A percentile compares a stretch with the other conserved stretches of the same genome.
Conservation (phyloP, 2,797 vertebrate species). For the Muraenolepis orangiensis region DNA sequence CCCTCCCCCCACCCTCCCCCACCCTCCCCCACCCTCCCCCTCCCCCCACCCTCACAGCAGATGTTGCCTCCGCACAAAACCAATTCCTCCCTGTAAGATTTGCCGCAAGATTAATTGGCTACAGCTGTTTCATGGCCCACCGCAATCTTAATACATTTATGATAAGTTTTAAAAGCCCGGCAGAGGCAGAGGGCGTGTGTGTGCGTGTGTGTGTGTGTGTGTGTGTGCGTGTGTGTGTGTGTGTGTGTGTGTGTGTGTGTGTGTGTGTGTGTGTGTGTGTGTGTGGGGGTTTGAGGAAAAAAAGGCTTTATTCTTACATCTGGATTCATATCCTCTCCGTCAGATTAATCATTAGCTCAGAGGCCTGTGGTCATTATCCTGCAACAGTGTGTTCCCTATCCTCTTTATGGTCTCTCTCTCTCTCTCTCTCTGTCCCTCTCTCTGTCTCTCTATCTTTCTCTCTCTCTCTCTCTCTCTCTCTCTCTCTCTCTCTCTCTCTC, state of each 20-base stretch:
- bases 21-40: no score
- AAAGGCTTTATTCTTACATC: slow-evolving; percentile 90
- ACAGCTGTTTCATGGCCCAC: slow-evolving; percentile 99
- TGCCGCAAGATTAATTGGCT: slow-evolving; percentile 99
- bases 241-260: neutral
- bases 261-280: neutral
- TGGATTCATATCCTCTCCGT: slow-evolving; percentile 93
- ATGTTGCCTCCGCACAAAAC: slow-evolving; percentile 92
- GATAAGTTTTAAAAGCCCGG: slow-evolving; percentile 98
- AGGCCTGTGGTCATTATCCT: slow-evolving; percentile 78
- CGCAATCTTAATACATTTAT: slow-evolving; percentile 99
- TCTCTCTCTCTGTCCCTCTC: slow-evolving; percentile 12
- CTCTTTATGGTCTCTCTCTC: slow-evolving; percentile 35
- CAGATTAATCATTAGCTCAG: slow-evolving; percentile 85
- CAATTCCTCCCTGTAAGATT: slow-evolving; percentile 97
- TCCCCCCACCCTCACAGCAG: slow-evolving; percentile 82
- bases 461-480: slow-evolving; percentile 19
- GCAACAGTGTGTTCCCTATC: slow-evolving; percentile 63
- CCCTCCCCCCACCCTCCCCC: no score
- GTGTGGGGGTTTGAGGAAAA: slow-evolving; percentile 33
- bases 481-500: slow-evolving; percentile 41
- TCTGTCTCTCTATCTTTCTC: slow-evolving; percentile 40
- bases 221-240: neutral
- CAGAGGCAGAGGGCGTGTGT: slow-evolving; percentile 73
- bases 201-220: neutral